These are phyloP conservation scores for Drosophila meridiana DNA, from an alignment of 2,888 invertebrate species.

Conservation along the genomic window DNA sequence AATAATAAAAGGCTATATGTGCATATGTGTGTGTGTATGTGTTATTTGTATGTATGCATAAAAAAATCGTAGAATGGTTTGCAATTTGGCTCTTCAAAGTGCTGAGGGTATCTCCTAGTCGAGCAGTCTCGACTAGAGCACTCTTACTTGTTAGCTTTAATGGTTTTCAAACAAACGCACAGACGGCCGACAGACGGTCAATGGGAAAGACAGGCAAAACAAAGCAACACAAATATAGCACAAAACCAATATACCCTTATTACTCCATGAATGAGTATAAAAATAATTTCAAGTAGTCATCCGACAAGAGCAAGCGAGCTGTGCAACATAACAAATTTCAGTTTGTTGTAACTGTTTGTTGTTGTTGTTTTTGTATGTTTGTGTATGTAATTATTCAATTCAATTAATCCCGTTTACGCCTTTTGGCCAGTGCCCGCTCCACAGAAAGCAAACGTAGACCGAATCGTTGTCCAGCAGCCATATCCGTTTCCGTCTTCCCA, in stretches of 20 bases:
- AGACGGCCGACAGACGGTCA: background rate
- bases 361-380: constrained; percentile 46
- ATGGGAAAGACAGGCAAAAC: background rate
- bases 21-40: too few relatives aligned
- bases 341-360: constrained; percentile 14
- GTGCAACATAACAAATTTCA: constrained; percentile 8
- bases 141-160: too few relatives aligned
- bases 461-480: constrained; percentile 66
- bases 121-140: too few relatives aligned
- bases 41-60: too few relatives aligned
- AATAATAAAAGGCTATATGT: too few relatives aligned
- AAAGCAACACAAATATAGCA: background rate
- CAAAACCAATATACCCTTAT: background rate
- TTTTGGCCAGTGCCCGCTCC: constrained; percentile 44
- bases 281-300: background rate
- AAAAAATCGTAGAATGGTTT: too few relatives aligned
- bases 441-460: constrained; percentile 33
- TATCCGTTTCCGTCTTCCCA: constrained; percentile 71
- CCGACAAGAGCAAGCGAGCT: constrained; percentile 7
- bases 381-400: constrained; percentile 79
- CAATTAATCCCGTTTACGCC: constrained; percentile 76
- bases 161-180: too few relatives aligned
- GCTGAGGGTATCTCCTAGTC: too few relatives aligned
- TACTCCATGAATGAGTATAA: background rate
- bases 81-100: too few relatives aligned